phyloP scores from a whole-genome alignment of 1,140 invertebrate species.

The Trissolcus basalis region DNA sequence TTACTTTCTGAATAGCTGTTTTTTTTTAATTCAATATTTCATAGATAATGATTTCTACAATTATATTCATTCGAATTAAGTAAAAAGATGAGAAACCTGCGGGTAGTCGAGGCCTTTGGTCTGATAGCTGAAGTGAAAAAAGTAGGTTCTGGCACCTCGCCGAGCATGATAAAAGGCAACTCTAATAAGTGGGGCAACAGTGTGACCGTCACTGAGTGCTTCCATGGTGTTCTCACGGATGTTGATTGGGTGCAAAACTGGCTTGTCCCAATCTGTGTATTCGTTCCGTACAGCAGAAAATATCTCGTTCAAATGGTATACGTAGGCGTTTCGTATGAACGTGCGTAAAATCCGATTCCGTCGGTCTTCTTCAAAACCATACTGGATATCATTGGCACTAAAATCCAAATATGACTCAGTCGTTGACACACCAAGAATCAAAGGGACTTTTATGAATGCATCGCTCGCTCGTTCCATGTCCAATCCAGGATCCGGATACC shows the following conservation, averaged over 20 bases:
- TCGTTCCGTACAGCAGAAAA: slow-evolving; percentile 93
- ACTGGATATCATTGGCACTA: slow-evolving; percentile 84
- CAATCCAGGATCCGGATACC: slow-evolving; percentile 78
- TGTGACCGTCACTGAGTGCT: slow-evolving; percentile 89
- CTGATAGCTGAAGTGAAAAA: slow-evolving; percentile 90
- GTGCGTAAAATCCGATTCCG: slow-evolving; percentile 85
- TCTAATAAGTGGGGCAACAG: slow-evolving; percentile 83
- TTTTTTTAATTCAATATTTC: too few species aligned
- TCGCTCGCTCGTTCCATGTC: slow-evolving; percentile 83
- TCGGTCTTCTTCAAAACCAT: slow-evolving; percentile 86
- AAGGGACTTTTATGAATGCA: slow-evolving; percentile 81
- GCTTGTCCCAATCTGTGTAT: slow-evolving; percentile 94
- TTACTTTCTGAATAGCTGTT: too few species aligned
- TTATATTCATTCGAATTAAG: too few species aligned
- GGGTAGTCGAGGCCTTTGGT: slow-evolving; percentile 84
- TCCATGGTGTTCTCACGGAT: slow-evolving; percentile 91
- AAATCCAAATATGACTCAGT: slow-evolving; percentile 87
- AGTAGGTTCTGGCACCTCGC: slow-evolving; percentile 82
- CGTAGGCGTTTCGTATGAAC: slow-evolving; percentile 90
- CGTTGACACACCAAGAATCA: slow-evolving; percentile 83
- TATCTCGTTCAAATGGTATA: slow-evolving; percentile 93
- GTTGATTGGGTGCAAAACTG: slow-evolving; percentile 89
- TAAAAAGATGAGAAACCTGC: slow-evolving; percentile 76
- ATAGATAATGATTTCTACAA: too few species aligned
- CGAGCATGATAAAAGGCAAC: slow-evolving; percentile 83